Evolutionary conservation across 23 tunicate species (phyloP).

Genomic region (Botrylloides violaceus): DNA sequence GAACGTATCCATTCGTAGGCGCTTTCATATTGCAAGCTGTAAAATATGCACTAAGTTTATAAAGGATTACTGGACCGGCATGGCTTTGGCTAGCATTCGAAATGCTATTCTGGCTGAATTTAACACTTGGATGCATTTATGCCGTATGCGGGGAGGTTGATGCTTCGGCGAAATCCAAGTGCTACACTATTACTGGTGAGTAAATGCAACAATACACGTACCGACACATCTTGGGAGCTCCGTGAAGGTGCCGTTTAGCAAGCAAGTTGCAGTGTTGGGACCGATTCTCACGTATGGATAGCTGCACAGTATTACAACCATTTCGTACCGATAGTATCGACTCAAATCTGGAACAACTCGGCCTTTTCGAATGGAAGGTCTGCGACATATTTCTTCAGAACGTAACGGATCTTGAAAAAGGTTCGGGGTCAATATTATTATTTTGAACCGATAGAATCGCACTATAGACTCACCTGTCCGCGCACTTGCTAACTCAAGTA

Average conservation of each 20-base stretch:
- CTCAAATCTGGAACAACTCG: not conserved
- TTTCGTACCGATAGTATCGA: not conserved
- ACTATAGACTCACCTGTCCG: too few species aligned
- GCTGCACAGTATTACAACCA: not conserved
- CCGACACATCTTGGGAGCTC: conserved; percentile 5
- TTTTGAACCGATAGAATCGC: too few species aligned
- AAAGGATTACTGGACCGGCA: too few species aligned
- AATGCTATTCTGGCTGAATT: too few species aligned
- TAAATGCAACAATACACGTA: too few species aligned
- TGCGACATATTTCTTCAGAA: conserved; percentile 4
- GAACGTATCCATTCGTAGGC: conserved; percentile 16
- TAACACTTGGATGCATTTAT: too few species aligned
- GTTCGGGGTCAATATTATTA: not conserved
- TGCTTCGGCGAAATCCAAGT: too few species aligned
- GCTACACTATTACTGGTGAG: too few species aligned
- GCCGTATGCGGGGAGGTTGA: too few species aligned
- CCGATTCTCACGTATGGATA: not conserved
- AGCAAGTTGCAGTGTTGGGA: not conserved
- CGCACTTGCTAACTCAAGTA: too few species aligned
- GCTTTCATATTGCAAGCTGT: not conserved
- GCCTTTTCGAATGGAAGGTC: conserved; percentile 6
- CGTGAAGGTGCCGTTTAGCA: not conserved
- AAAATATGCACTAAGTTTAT: not conserved
- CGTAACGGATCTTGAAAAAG: conserved; percentile 1
- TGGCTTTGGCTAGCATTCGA: too few species aligned